Evolutionary conservation across 2,888 invertebrate species (phyloP), one percentile per base, ranked within the genome.

Genomic region (Eupeodes luniger): DNA sequence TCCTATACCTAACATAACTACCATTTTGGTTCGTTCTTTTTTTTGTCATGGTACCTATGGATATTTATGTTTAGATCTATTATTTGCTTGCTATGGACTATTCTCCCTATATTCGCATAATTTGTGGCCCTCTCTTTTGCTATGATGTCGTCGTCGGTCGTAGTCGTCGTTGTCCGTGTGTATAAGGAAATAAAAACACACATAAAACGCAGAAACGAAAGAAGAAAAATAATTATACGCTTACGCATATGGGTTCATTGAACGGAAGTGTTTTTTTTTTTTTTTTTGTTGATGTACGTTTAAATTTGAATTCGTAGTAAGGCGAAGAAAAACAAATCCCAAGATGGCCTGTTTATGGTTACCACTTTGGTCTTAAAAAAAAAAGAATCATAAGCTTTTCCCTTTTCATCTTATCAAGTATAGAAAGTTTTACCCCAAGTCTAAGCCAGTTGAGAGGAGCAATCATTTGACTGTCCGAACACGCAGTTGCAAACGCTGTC

Each of bases 221-320:
- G 36, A 76, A 72, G 14, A 49, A 34, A 66, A 67, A 66, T 14
- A 34, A 77, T 81, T 85, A 67, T 90, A 90, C 91, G 91, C 92
- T 92, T 92, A 92, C 92, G 92, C 92, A 92, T 27, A 27, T 91
- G 92, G 91, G 92, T 92, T 92, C 92, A 92, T 92, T 92, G 92
- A 91, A 92, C 92, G 92, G 91, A 92, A 92, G 91, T 91, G 92
- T 92, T 92, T 92, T 92, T 59, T 47, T 47, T 92, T 59, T 47
- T 47, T 47, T 47, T 6, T 9, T 9, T 47, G 47, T 47, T 44
- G 44, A 9, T 79, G 81, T 87, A 81, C 81, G 74, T 59, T 72
- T 74, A 81, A 85, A 85, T 88, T 85, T 81, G 85, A 85, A 88
- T 88, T 77, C 84, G 57, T 59, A n/a, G 78, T n/a, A 62, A 66